Base-by-base conservation (phyloP, 2,113 vertebrate genomes). In the Ifrita kowaldi region DNA sequence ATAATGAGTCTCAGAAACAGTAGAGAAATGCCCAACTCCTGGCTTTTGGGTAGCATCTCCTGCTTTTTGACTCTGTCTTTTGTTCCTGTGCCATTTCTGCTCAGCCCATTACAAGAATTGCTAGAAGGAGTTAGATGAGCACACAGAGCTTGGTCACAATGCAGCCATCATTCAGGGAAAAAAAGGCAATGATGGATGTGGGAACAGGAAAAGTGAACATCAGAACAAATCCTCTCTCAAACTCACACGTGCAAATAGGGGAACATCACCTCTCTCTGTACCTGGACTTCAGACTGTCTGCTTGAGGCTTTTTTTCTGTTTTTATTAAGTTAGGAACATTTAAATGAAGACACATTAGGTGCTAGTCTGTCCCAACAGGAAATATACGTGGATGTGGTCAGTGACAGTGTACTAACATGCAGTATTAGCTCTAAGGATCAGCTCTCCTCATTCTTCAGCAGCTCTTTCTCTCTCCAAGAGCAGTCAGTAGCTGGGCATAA, bases 1-100 rank as follows among this genome's bases (percentile, higher is more conserved):
- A 86, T 74, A 97, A 97, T 75, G 89, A 87, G 80, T 37, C 84
- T 92, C 56, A 75, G 86, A 84, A 84, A 75, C 35, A 84, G 80
- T 6, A 3, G 44, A 87, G 77, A 87, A 93, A 93, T 92, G 60
- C 52, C 76, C 73, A 81, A 0, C 53, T 88, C 87, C 83, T 89
- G 50, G 24, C 39, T 78, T 95, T 95, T 78, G 68, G 86, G 35
- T 67, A 63, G 52, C 27, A 80, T 56, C 80, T 93, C 84, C 65
- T 88, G 60, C 79, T 90, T 94, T 93, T 79, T 81, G 60, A 70
- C 56, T 89, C 71, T 68, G 0, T 53, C 82, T 87, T 95, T 94
- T 92, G 50, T 88, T 93, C 53, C 70, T 47, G 30, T 55, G 52
- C 60, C 42, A 18, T 90, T 95, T 95, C 80, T 93, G 73, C 62